Evolutionary conservation across 2,888 invertebrate genomes (phyloP).

Genomic region (Eilema griseolum): DNA sequence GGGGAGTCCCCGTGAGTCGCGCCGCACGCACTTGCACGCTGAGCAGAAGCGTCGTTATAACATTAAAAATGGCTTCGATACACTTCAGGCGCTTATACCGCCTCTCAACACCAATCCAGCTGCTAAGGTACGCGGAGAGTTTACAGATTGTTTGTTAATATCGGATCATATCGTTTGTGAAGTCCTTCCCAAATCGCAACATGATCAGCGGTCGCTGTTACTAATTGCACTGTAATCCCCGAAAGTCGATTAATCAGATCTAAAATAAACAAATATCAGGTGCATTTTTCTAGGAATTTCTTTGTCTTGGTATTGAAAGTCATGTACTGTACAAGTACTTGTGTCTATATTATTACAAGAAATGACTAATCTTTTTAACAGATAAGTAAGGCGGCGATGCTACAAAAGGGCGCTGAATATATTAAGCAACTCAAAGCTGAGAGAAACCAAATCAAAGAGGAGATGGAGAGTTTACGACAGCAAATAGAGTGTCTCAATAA

Average conservation of each 20-base stretch:
- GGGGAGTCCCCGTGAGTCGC: conserved; percentile 87
- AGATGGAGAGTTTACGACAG: conserved; percentile 94
- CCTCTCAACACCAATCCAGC: conserved; percentile 96
- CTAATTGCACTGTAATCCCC: too few species aligned
- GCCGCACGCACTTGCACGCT: conserved; percentile 97
- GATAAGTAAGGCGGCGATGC: conserved; percentile 98
- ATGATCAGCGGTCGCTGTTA: too few species aligned
- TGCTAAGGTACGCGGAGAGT: conserved; percentile 89
- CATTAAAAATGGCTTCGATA: conserved; percentile 98
- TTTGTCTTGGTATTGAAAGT: too few species aligned
- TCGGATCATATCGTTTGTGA: neutral
- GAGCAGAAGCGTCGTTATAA: conserved; percentile 98
- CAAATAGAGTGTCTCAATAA: conserved; percentile 97
- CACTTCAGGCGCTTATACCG: conserved; percentile 96
- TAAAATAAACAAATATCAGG: too few species aligned
- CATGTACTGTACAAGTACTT: too few species aligned
- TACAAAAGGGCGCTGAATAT: conserved; percentile 98
- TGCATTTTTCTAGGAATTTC: too few species aligned
- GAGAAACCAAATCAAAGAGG: conserved; percentile 94
- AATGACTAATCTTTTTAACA: conserved; percentile 61
- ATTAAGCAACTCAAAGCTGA: conserved; percentile 96
- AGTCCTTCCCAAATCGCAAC: too few species aligned
- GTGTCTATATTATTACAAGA: too few species aligned
- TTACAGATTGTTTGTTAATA: neutral
- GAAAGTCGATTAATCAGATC: too few species aligned